These are phyloP conservation scores for Phaonia tiefii DNA, from an alignment of 2,888 invertebrate species.

Conservation along the genomic window DNA sequence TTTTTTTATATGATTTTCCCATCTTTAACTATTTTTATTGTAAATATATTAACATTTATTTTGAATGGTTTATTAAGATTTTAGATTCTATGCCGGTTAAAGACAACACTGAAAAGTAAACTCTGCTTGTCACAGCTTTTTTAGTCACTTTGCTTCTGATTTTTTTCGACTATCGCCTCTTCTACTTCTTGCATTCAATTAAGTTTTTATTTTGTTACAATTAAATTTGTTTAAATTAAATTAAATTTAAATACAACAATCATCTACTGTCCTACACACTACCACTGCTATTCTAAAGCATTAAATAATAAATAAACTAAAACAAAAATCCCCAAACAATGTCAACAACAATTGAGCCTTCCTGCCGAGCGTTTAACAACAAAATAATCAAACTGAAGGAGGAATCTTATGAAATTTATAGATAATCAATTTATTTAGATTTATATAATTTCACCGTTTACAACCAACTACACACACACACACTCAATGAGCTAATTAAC, in stretches of 20 bases:
- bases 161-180: slow-evolving; percentile 49
- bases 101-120: no score
- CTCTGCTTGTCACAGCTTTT: no score
- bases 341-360: slow-evolving; percentile 72
- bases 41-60: no score
- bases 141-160: slow-evolving; percentile 61
- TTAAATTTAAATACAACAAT: slow-evolving; percentile 27
- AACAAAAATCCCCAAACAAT: no score
- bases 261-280: slow-evolving; percentile 55
- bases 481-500: slow-evolving; percentile 17
- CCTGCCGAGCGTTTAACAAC: slow-evolving; percentile 79
- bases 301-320: slow-evolving; percentile 26
- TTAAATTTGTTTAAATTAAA: slow-evolving; percentile 40
- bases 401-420: slow-evolving; percentile 34
- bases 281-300: slow-evolving; percentile 37
- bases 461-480: background rate
- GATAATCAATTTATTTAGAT: slow-evolving; percentile 37
- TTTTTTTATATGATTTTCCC: no score
- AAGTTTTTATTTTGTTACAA: slow-evolving; percentile 37
- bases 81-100: no score
- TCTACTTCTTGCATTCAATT: slow-evolving; percentile 55
- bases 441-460: slow-evolving; percentile 36
- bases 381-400: slow-evolving; percentile 40
- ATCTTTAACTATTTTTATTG: no score
- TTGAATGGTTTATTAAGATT: no score